Base-by-base conservation (phyloP, 1,140 invertebrate genomes). In the Drosophila sucinea region DNA sequence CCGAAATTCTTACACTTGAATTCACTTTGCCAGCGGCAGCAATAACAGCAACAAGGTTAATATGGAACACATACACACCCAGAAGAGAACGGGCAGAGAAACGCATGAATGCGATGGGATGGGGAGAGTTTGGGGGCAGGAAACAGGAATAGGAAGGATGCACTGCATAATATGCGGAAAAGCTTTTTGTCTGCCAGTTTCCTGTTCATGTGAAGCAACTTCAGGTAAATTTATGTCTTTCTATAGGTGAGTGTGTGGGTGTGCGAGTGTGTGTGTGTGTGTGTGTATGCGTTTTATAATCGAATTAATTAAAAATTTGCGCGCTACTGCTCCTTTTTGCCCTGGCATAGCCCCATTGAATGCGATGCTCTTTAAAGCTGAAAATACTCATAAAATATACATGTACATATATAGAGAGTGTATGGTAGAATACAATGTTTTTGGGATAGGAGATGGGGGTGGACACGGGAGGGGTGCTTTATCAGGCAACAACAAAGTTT, bases 241-340 rank as follows among this genome's bases (percentile, higher is more conserved):
- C 40, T 33, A 25, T 44, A 54, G 25, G n/a, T 55, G 30, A 47
- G 25, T 60, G 57, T 55, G 41, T 44, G 41, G 10, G 38, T 58
- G 70, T 67, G 56, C 33, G 33, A n/a, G 32, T 41, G 63, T 54
- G 51, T 67, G 33, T 30, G 60, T 38, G 29, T 70, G 70, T 73
- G 65, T 68, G 69, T 63, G 78, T 67, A 56, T 85, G 82, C 70
- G 74, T 89, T 75, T 73, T 77, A 81, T 89, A 89, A 89, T 89
- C 84, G 85, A 89, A 89, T 89, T 89, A 89, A 89, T 89, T 89
- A 89, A 89, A 81, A 89, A 76, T 89, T 79, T 84, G 67, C 77
- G 70, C 77, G 77, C 67, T 78, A 65, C 60, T 70, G 38, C 69
- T 55, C 56, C 8, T 35, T 0, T 54, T 32, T 29, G 32, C 25